phyloP scores from a whole-genome alignment of 1,140 invertebrate genomes.

The Ceratosolen fusciceps region DNA sequence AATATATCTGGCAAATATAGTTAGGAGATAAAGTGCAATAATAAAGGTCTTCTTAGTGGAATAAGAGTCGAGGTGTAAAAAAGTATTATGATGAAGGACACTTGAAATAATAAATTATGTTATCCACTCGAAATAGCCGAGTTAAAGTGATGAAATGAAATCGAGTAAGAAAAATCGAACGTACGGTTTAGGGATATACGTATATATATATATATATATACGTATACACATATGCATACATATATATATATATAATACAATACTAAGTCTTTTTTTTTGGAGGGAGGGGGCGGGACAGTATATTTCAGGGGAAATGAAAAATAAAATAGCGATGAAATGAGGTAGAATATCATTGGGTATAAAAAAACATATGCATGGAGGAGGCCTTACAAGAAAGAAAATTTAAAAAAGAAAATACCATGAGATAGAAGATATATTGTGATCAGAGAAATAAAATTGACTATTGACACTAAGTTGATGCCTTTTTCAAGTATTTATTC shows the following conservation, averaged over 20 bases:
- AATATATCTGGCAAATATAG: no score
- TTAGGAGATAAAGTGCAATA: not conserved
- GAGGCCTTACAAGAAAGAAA: not conserved
- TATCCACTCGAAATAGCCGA: not conserved
- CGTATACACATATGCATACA: not conserved
- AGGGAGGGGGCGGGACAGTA: no score
- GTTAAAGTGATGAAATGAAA: not conserved
- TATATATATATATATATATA: not conserved
- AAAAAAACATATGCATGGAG: not conserved
- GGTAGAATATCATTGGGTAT: not conserved
- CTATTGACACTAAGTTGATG: not conserved
- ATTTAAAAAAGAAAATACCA: not conserved
- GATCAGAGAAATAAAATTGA: conserved; percentile 7
- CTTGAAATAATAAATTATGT: conserved; percentile 1
- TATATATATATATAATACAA: not conserved
- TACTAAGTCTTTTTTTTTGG: not conserved
- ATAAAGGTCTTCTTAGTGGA: not conserved
- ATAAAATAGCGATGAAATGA: conserved; percentile 2
- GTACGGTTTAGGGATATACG: not conserved
- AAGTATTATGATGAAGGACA: not conserved
- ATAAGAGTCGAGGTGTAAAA: not conserved
- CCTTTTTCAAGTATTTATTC: conserved; percentile 2
- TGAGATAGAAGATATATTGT: conserved; percentile 2
- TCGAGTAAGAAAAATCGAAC: not conserved
- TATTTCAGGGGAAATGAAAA: conserved; percentile 2